Conservation (phyloP, 2,113 vertebrate genomes). For the Rostratula benghalensis region DNA sequence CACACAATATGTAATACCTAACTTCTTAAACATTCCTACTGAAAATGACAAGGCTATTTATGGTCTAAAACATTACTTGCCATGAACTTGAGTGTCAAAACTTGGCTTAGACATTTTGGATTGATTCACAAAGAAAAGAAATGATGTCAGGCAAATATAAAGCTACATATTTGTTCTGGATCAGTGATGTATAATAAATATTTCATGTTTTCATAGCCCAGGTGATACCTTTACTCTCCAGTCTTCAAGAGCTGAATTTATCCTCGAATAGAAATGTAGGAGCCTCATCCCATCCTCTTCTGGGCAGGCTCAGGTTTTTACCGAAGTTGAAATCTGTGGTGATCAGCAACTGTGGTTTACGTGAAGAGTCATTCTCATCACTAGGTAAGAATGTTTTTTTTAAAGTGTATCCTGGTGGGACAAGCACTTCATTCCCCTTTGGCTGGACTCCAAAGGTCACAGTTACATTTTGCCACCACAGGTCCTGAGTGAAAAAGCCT, state of each 20-base stretch:
- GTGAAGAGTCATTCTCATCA: slow-evolving; percentile 74
- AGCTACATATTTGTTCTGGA: background rate
- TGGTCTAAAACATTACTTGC: background rate
- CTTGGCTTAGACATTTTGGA: background rate
- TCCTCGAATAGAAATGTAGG: slow-evolving; percentile 85
- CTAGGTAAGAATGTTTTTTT: slow-evolving; percentile 74
- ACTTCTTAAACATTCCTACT: background rate
- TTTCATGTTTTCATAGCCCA: slow-evolving; percentile 78
- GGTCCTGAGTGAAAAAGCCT: background rate
- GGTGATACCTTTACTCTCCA: slow-evolving; percentile 82
- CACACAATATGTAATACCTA: background rate
- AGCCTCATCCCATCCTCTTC: slow-evolving; percentile 68
- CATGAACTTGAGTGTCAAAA: background rate
- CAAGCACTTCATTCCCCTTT: background rate
- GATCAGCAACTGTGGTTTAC: slow-evolving; percentile 80
- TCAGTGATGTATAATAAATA: slow-evolving; percentile 5
- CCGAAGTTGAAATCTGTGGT: slow-evolving; percentile 76
- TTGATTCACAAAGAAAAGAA: slow-evolving; percentile 25
- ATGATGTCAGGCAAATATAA: background rate
- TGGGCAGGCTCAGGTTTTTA: slow-evolving; percentile 81
- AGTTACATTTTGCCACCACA: background rate
- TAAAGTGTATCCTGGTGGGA: background rate
- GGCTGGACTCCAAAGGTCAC: background rate
- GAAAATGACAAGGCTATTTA: background rate
- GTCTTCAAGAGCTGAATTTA: slow-evolving; percentile 82